Percentiles rank a stretch among this genome's conserved stretches.
phyloP scores from a whole-genome alignment of 2,888 invertebrate species.

The Netelia virgata region DNA sequence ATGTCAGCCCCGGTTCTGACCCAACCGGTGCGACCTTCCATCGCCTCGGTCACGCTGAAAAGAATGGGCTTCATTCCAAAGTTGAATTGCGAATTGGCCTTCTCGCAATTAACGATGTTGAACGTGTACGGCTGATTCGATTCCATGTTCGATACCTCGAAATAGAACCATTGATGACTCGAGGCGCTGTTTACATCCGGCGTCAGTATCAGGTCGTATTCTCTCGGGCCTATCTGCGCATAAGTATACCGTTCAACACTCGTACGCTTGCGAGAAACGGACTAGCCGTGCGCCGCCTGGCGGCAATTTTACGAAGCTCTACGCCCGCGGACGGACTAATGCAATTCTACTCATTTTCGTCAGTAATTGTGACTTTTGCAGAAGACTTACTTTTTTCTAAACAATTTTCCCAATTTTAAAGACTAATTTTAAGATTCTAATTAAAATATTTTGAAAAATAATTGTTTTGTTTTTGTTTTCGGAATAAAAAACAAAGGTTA shows the following conservation, averaged over 20 bases:
- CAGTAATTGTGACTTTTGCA: too few species aligned
- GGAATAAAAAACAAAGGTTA: constrained; percentile 1
- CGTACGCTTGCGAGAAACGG: not conserved
- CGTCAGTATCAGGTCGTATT: constrained; percentile 93
- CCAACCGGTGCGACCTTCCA: constrained; percentile 89
- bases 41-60: constrained; percentile 92
- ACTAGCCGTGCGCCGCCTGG: too few species aligned
- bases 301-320: too few species aligned
- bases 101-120: constrained; percentile 95
- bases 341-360: too few species aligned
- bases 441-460: too few species aligned
- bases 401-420: too few species aligned
- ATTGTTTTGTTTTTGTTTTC: too few species aligned
- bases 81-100: constrained; percentile 94
- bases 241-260: constrained; percentile 23
- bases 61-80: constrained; percentile 95
- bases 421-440: too few species aligned
- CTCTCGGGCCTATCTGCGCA: constrained; percentile 89
- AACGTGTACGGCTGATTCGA: constrained; percentile 90
- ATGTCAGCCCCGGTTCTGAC: constrained; percentile 90
- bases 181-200: constrained; percentile 93
- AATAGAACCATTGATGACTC: constrained; percentile 96
- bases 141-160: constrained; percentile 93
- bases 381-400: too few species aligned
- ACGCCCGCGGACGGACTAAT: too few species aligned